phyloP scores from a whole-genome alignment of 2,797 vertebrate genomes.

The Ceryle rudis region DNA sequence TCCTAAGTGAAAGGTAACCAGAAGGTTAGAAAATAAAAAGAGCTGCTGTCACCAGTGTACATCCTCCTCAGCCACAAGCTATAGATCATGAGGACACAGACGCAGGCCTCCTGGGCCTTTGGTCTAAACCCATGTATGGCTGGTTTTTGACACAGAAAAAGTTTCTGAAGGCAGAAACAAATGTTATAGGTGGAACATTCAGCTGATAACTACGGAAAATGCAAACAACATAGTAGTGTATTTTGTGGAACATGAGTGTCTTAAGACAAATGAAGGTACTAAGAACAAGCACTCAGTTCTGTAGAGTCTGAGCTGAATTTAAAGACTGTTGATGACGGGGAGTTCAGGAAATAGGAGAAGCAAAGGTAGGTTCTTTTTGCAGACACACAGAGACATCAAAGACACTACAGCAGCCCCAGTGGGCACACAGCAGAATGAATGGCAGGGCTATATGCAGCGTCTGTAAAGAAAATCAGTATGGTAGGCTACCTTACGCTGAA shows the following conservation, averaged over 20 bases:
- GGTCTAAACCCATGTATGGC: neutral
- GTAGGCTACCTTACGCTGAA: neutral
- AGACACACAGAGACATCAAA: neutral
- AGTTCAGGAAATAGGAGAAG: neutral
- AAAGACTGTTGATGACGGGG: neutral
- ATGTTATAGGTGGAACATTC: neutral
- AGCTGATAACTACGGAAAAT: neutral
- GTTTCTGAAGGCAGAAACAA: neutral
- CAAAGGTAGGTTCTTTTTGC: neutral
- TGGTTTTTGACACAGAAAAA: neutral
- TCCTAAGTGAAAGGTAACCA: neutral
- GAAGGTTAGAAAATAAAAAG: neutral
- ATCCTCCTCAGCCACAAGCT: neutral
- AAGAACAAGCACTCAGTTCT: neutral
- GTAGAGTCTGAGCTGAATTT: neutral
- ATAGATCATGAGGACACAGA: neutral
- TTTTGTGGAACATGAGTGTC: neutral
- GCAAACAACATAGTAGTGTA: neutral
- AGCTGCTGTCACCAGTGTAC: neutral
- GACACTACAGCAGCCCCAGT: neutral
- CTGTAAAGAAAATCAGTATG: neutral
- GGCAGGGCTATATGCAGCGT: fast-evolving
- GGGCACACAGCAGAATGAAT: neutral
- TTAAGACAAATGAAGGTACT: neutral
- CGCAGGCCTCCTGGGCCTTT: neutral